Evolutionary conservation across 1,140 invertebrate genomes (phyloP).

Genomic region (Leptinotarsa texana): DNA sequence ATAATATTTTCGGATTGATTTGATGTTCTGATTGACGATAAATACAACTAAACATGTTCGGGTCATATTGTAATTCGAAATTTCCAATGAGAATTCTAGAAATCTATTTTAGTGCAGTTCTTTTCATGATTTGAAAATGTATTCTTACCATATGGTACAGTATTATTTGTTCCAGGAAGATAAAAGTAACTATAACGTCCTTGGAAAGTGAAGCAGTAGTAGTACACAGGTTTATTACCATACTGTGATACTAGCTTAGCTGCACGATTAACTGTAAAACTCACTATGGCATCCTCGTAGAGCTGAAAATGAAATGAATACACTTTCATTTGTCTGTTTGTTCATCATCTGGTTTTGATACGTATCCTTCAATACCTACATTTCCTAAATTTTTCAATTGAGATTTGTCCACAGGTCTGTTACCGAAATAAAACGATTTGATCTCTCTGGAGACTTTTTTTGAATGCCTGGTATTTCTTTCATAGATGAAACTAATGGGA

Average conservation of each 20-base stretch:
- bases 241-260: conserved; percentile 58
- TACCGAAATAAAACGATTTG: conserved; percentile 57
- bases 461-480: conserved; percentile 57
- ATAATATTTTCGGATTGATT: no score
- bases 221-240: conserved; percentile 58
- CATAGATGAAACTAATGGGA: conserved; percentile 63
- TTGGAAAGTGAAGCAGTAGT: conserved; percentile 50
- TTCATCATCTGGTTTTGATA: no score
- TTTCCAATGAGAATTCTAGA: no score
- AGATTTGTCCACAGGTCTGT: conserved; percentile 36
- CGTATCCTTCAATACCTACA: not conserved
- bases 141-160: conserved; percentile 46
- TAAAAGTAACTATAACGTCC: conserved; percentile 60
- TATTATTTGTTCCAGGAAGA: conserved; percentile 53
- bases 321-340: no score
- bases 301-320: conserved; percentile 43
- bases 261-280: conserved; percentile 59
- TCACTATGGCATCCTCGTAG: conserved; percentile 60
- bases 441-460: conserved; percentile 58
- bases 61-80: no score
- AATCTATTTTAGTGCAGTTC: no score
- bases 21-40: no score
- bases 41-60: no score
- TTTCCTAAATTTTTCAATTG: not conserved
- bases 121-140: no score